Conservation (phyloP, 2,797 vertebrate species). For the Dryobates pubescens region DNA sequence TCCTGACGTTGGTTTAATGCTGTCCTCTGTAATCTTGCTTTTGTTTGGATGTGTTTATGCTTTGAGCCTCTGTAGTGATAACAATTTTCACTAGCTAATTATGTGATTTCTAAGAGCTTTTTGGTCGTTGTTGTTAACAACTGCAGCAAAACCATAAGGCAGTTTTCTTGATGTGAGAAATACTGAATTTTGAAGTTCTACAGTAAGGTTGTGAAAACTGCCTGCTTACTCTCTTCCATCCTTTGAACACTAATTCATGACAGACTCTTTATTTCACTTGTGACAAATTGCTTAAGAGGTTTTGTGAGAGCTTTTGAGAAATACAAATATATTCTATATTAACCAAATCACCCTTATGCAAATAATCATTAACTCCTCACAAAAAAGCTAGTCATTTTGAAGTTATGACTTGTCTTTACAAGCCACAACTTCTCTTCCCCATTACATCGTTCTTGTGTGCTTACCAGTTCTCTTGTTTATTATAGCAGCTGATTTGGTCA, state of each 20-base stretch:
- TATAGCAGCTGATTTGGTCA: conserved; percentile 36
- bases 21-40: neutral
- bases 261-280: conserved; percentile 31
- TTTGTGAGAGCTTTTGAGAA: conserved; percentile 20
- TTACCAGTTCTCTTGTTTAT: conserved; percentile 35
- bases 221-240: neutral
- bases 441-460: neutral
- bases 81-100: neutral
- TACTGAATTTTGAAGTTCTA: neutral
- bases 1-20: neutral
- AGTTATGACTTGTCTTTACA: conserved; percentile 29
- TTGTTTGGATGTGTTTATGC: neutral
- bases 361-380: conserved; percentile 50
- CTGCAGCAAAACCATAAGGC: neutral
- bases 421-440: conserved; percentile 1
- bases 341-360: conserved; percentile 48
- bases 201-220: neutral
- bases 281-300: conserved; percentile 42
- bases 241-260: conserved; percentile 2
- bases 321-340: conserved; percentile 40
- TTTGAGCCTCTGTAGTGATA: neutral
- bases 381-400: neutral
- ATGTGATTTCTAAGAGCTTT: neutral
- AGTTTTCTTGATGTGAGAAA: neutral
- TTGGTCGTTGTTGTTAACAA: neutral